These are phyloP conservation scores for Mycetomoellerius zeteki DNA, from an alignment of 1,140 invertebrate species.

Conservation along the genomic window DNA sequence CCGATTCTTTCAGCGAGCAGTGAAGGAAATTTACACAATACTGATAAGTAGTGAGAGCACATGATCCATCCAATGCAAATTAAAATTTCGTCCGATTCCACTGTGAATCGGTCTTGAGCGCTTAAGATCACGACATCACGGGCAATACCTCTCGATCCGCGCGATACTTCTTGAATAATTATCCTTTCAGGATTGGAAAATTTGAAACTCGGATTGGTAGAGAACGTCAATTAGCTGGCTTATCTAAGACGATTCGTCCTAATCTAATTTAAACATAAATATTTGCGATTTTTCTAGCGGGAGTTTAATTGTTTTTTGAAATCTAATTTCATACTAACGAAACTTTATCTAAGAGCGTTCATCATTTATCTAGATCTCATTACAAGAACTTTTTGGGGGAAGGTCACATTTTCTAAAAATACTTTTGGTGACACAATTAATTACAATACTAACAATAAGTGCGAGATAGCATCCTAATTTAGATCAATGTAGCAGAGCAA, in stretches of 20 bases:
- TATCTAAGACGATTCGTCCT: conserved; percentile 24
- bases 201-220: neutral
- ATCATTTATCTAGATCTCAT: conserved; percentile 5
- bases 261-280: conserved; percentile 43
- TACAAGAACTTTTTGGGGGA: neutral
- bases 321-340: conserved; percentile 38
- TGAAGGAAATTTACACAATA: neutral
- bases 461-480: conserved; percentile 10
- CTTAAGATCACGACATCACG: conserved; percentile 34
- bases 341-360: neutral
- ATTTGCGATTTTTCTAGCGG: conserved; percentile 7
- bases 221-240: conserved; percentile 14
- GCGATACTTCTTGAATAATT: neutral
- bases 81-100: neutral
- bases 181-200: conserved; percentile 13
- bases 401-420: conserved; percentile 27
- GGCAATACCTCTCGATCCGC: conserved; percentile 19
- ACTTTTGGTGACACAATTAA: conserved; percentile 31
- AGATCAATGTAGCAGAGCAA: conserved; percentile 10
- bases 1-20: neutral
- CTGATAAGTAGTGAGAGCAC: neutral
- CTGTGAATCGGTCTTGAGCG: conserved; percentile 53
- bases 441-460: conserved; percentile 29
- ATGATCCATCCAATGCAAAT: neutral
- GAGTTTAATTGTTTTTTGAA: conserved; percentile 5